phyloP scores from a whole-genome alignment of 2,888 invertebrate species.

The Galerucella pusilla region DNA sequence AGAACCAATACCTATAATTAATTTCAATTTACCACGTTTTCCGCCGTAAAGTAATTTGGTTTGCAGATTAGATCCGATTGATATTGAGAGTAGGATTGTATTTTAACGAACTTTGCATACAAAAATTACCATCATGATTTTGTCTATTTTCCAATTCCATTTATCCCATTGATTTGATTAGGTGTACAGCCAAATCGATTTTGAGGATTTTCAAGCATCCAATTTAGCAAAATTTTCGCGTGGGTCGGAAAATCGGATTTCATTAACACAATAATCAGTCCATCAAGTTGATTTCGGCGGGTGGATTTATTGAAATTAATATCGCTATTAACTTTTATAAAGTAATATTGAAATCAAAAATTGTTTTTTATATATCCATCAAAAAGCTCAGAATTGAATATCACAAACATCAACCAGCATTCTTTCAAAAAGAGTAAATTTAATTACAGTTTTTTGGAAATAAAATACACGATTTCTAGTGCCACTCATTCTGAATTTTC shows the following conservation, averaged over 20 bases:
- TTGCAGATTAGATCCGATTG: constrained; percentile 47
- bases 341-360: background rate
- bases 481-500: constrained; percentile 18
- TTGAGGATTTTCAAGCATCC: constrained; percentile 8
- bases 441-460: constrained; percentile 9
- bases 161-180: constrained; percentile 26
- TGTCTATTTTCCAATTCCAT: constrained; percentile 32
- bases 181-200: constrained; percentile 24
- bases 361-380: no score
- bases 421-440: background rate
- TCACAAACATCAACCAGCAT: no score
- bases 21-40: constrained; percentile 13
- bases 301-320: background rate
- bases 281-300: background rate
- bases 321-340: background rate
- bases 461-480: background rate
- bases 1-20: background rate
- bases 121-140: constrained; percentile 27
- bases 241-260: background rate
- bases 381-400: no score
- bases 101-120: constrained; percentile 22
- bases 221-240: constrained; percentile 13
- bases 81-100: constrained; percentile 36
- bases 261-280: constrained; percentile 4
- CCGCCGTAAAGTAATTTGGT: constrained; percentile 42